These are phyloP conservation scores for Lerista edwardsae DNA, from an alignment of 2,797 vertebrate species.

Conservation along the genomic window DNA sequence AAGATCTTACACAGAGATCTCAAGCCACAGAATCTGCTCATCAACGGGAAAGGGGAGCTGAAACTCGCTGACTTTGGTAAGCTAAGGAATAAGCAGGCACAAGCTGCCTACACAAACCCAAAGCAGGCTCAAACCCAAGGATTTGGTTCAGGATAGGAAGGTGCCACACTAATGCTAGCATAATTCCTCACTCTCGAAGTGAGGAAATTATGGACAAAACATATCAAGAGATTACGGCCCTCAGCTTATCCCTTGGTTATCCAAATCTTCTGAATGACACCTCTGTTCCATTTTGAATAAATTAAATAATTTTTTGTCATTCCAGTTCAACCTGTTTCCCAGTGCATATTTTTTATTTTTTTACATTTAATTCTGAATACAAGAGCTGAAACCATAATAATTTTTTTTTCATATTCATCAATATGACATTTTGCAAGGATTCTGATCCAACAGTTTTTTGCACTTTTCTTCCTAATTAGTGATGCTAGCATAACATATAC, in stretches of 20 bases:
- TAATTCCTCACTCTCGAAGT: not conserved
- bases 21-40: conserved; percentile 96
- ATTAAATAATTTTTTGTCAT: not conserved
- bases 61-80: conserved; percentile 95
- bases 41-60: conserved; percentile 94
- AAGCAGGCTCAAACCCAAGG: no score
- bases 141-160: not conserved
- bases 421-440: not conserved
- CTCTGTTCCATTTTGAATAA: not conserved
- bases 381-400: not conserved
- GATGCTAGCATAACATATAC: not conserved
- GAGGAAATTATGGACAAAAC: not conserved
- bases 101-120: no score
- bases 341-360: not conserved
- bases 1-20: conserved; percentile 97
- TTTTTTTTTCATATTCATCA: not conserved
- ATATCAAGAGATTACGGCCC: not conserved
- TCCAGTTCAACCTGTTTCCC: not conserved
- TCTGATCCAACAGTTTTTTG: not conserved
- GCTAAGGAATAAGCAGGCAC: conserved; percentile 36
- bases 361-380: not conserved
- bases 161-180: not conserved
- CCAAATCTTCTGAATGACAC: not conserved
- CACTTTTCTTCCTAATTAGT: not conserved
- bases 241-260: not conserved